Percentiles rank a stretch among this genome's conserved stretches.
These are phyloP conservation scores for Pharmacophagus antenor DNA, from an alignment of 2,888 invertebrate genomes.

Conservation along the genomic window DNA sequence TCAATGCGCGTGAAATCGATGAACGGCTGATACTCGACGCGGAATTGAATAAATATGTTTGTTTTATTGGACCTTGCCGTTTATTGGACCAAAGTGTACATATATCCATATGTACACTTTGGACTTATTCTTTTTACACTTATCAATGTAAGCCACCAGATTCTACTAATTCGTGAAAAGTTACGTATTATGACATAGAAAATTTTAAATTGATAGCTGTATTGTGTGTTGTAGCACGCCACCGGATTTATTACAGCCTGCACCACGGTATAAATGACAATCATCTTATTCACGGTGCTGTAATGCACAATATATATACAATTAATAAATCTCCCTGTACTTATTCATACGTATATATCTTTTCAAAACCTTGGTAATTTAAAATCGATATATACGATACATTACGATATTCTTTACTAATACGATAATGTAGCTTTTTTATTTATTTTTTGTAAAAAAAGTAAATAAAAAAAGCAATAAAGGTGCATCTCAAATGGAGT, in stretches of 20 bases:
- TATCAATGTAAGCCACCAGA: background rate
- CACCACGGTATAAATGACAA: background rate
- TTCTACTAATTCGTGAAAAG: background rate
- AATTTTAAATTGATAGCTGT: too few relatives aligned
- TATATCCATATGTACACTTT: constrained; percentile 17
- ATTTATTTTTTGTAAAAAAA: too few relatives aligned
- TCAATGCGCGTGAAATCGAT: constrained; percentile 64
- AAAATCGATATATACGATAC: background rate
- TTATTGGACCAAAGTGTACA: too few relatives aligned
- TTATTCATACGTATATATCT: background rate
- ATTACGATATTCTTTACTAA: background rate
- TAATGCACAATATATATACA: background rate
- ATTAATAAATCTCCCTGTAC: background rate
- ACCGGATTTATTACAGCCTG: background rate
- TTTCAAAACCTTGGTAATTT: background rate
- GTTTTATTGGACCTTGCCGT: constrained; percentile 38
- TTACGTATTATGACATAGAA: background rate
- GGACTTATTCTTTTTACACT: background rate
- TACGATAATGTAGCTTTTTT: too few relatives aligned
- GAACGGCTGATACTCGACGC: constrained; percentile 48
- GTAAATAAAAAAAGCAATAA: constrained; percentile 49
- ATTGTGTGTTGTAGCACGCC: too few relatives aligned
- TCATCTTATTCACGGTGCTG: too few relatives aligned
- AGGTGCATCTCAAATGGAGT: constrained; percentile 48
- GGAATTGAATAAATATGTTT: constrained; percentile 47